phyloP scores from a whole-genome alignment of 2,797 vertebrate genomes.

The Choloepus didactylus region DNA sequence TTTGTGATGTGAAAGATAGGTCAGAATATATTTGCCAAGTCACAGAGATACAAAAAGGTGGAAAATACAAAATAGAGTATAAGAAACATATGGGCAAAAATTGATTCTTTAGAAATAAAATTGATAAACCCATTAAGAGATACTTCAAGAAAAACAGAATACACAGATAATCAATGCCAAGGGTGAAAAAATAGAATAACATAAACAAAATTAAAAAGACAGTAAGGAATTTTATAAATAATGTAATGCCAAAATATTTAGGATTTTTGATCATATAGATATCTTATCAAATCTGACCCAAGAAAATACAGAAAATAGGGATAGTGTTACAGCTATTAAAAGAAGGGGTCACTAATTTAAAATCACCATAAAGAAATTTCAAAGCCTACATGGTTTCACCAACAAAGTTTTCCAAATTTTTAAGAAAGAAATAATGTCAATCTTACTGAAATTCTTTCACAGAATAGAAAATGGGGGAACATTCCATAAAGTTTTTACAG shows the following conservation, averaged over 20 bases:
- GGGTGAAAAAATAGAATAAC: neutral
- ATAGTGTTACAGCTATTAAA: neutral
- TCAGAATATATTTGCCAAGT: neutral
- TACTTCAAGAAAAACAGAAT: neutral
- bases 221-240: neutral
- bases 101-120: neutral
- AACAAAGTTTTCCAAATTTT: too few relatives aligned
- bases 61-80: neutral
- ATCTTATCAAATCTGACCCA: neutral
- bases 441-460: too few relatives aligned
- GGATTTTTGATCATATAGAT: neutral
- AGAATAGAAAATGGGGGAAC: too few relatives aligned
- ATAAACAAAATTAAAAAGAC: neutral
- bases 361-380: neutral
- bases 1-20: neutral
- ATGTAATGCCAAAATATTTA: neutral
- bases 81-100: neutral
- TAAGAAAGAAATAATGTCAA: too few relatives aligned
- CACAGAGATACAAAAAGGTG: neutral
- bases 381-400: neutral
- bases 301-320: neutral
- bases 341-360: neutral
- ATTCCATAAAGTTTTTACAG: too few relatives aligned
- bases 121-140: neutral
- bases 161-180: neutral